A percentile compares a stretch with the other conserved stretches of the same genome.
Conservation (phyloP, 2,797 vertebrate species). For the Rhabdophis nuchalis region DNA sequence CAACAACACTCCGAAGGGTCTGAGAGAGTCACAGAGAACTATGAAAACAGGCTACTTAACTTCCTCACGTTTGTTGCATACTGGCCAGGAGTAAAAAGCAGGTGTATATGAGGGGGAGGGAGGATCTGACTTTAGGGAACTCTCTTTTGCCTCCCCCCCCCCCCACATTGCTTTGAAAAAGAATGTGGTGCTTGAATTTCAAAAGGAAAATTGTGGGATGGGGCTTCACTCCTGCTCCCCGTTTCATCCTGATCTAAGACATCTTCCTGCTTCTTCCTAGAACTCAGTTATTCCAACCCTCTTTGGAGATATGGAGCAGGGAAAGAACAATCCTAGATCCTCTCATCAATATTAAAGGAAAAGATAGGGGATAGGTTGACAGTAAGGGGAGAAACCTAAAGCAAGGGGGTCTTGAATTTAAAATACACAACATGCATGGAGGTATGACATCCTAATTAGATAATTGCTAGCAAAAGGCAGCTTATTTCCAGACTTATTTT, state of each 20-base stretch:
- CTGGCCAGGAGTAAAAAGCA: not conserved
- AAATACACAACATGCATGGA: not conserved
- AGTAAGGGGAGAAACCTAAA: not conserved
- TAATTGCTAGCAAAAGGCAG: not conserved
- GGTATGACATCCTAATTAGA: not conserved
- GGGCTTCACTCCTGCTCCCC: not conserved
- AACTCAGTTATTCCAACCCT: not conserved
- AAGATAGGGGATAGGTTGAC: not conserved
- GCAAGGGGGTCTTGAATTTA: not conserved
- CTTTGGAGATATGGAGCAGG: not conserved
- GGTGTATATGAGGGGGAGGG: not conserved
- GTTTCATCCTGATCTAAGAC: not conserved
- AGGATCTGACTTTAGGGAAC: not conserved
- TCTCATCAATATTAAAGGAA: not conserved
- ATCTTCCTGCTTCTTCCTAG: not conserved
- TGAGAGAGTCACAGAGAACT: not conserved
- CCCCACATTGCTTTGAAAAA: not conserved
- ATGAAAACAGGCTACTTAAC: not conserved
- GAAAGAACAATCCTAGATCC: accelerated
- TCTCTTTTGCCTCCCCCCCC: not conserved
- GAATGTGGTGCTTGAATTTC: not conserved
- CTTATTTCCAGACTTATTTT: constrained; percentile 37
- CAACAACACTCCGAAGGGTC: not conserved
- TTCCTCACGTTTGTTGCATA: not conserved
- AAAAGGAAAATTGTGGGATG: not conserved